A percentile compares a stretch with the other conserved stretches of the same genome.
phyloP scores from a whole-genome alignment of 2,797 vertebrate genomes.

The Thalassophryne amazonica region DNA sequence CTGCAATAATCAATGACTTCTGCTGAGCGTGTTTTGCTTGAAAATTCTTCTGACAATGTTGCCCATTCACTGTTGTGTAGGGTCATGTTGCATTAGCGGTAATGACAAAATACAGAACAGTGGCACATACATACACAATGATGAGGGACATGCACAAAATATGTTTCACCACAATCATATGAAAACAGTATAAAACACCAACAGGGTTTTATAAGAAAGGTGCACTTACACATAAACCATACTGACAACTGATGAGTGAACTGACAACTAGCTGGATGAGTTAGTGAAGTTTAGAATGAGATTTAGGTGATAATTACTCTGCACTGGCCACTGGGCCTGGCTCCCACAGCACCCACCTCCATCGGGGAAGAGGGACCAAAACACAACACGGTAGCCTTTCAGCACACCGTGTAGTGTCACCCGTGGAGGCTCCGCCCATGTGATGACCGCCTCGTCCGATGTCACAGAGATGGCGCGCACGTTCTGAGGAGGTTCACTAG shows the following conservation, averaged over 20 bases:
- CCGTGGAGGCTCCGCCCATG: conserved; percentile 93
- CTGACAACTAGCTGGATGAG: conserved; percentile 9
- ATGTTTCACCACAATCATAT: too few relatives aligned
- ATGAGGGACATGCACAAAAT: too few relatives aligned
- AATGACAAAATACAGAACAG: too few relatives aligned
- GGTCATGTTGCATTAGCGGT: too few relatives aligned
- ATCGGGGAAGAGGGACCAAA: conserved; percentile 96
- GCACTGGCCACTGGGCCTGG: conserved; percentile 74
- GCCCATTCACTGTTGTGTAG: too few relatives aligned
- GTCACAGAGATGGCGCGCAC: conserved; percentile 95
- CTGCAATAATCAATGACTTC: too few relatives aligned
- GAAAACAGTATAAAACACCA: too few relatives aligned
- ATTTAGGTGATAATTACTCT: conserved; percentile 79
- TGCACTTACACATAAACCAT: conserved; percentile 19
- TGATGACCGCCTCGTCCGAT: conserved; percentile 93
- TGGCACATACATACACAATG: too few relatives aligned
- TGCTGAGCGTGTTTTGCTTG: too few relatives aligned
- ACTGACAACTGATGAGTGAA: conserved; percentile 27
- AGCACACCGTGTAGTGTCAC: conserved; percentile 96
- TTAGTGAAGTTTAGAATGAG: conserved; percentile 66
- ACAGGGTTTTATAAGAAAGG: conserved; percentile 39
- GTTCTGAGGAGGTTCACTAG: conserved; percentile 95
- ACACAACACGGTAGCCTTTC: conserved; percentile 94
- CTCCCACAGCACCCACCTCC: conserved; percentile 88
- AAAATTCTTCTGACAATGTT: too few relatives aligned